These are phyloP conservation scores for Suricata suricatta DNA, from an alignment of 2,113 vertebrate species.

Conservation along the genomic window DNA sequence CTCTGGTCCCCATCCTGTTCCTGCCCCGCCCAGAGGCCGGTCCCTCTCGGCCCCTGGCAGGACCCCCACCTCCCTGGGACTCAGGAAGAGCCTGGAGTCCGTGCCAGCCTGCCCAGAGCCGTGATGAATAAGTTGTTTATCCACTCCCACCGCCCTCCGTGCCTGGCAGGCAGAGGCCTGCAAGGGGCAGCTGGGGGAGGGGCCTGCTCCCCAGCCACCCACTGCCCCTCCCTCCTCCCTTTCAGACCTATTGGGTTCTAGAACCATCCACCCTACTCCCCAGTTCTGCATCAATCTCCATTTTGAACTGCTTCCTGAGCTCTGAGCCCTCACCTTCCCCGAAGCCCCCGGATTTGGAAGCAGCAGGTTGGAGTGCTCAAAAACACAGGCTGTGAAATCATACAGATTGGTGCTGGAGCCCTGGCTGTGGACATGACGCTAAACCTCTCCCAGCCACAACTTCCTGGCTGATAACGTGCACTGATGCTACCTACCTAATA, in stretches of 20 bases:
- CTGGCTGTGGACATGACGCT: not conserved
- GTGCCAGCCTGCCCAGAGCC: not conserved
- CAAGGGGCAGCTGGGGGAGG: not conserved
- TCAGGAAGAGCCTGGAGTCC: not conserved
- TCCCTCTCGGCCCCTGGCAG: not conserved
- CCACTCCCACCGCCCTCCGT: not conserved
- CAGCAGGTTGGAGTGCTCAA: not conserved
- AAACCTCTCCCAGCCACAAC: not conserved
- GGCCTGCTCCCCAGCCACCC: not conserved
- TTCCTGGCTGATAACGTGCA: not conserved
- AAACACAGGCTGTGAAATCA: not conserved
- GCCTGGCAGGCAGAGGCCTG: constrained; percentile 64
- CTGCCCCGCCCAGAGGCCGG: not conserved
- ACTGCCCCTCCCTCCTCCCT: not conserved
- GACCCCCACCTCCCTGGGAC: not conserved
- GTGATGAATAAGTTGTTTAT: constrained; percentile 77
- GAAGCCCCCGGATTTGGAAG: not conserved
- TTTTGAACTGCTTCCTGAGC: not conserved
- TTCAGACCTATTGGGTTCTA: not conserved
- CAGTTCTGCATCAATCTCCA: not conserved
- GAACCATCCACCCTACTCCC: not conserved
- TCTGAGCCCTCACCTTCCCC: not conserved
- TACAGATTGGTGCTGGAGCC: not conserved
- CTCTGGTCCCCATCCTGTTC: not conserved
- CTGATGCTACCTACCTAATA: not conserved